phyloP scores from a whole-genome alignment of 2,888 invertebrate species.

The Trimorus sp. region DNA sequence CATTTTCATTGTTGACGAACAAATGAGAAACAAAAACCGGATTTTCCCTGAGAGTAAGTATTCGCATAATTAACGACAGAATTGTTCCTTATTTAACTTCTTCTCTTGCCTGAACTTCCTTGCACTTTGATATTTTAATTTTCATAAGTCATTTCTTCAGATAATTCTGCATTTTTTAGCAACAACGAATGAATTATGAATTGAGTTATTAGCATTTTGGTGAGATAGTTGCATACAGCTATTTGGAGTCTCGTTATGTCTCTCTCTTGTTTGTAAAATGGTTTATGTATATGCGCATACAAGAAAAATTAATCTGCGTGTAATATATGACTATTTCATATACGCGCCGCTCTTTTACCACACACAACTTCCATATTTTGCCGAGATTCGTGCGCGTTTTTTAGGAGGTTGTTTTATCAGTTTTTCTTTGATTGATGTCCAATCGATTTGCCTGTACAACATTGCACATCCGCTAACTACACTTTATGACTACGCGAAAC shows the following conservation, averaged over 20 bases:
- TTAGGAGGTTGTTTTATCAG: constrained; percentile 10
- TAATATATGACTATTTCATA: constrained; percentile 9
- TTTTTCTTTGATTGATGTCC: constrained; percentile 17
- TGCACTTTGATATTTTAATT: too few species aligned
- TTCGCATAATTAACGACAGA: too few species aligned
- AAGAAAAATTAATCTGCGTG: constrained; percentile 8
- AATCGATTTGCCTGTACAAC: constrained; percentile 7
- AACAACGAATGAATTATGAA: too few species aligned
- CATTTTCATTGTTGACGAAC: too few species aligned
- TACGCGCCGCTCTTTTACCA: background rate
- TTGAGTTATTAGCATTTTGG: background rate
- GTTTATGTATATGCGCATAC: background rate
- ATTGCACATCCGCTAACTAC: background rate
- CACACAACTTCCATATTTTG: constrained; percentile 14
- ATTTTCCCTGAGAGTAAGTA: too few species aligned
- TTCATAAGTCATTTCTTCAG: too few species aligned
- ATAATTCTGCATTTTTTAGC: too few species aligned
- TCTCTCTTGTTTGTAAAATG: constrained; percentile 4
- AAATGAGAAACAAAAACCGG: too few species aligned
- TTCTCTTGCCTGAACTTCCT: too few species aligned
- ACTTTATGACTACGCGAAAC: background rate
- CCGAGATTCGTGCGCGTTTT: constrained; percentile 1
- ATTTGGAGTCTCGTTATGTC: constrained; percentile 8
- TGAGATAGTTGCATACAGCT: constrained; percentile 5
- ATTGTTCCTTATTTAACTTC: too few species aligned